Conservation (phyloP, 92 coral and sea anemone species). For the Galaxea fascicularis region DNA sequence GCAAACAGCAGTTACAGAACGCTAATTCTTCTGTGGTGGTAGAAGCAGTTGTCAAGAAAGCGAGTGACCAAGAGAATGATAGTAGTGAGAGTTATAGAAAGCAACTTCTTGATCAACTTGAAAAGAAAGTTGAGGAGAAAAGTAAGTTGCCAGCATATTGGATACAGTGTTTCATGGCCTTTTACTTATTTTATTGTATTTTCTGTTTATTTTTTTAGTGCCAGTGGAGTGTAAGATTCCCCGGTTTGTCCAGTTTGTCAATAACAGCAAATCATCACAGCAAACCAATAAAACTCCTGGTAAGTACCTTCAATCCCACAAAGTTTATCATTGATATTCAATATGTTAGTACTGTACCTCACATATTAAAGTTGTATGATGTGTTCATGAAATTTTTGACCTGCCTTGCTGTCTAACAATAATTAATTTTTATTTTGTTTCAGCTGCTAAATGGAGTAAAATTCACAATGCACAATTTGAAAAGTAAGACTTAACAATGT, state of each 20-base stretch:
- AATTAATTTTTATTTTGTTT: background rate
- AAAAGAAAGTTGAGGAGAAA: conserved; percentile 84
- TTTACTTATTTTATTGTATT: background rate
- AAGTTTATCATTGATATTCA: background rate
- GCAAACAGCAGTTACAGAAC: background rate
- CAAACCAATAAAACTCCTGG: conserved; percentile 62
- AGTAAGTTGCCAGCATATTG: conserved; percentile 40
- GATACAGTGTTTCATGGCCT: too few relatives aligned
- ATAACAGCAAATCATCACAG: background rate
- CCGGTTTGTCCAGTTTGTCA: conserved; percentile 61
- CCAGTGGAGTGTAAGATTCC: conserved; percentile 81
- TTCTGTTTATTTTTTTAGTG: conserved; percentile 18
- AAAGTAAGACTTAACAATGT: conserved; percentile 49
- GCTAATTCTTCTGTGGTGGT: background rate
- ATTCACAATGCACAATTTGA: conserved; percentile 70
- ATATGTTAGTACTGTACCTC: too few relatives aligned
- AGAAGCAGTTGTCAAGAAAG: background rate
- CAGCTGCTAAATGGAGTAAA: conserved; percentile 53
- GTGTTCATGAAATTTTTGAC: background rate
- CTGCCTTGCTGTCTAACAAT: background rate
- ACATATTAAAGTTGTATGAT: too few relatives aligned
- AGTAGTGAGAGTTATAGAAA: conserved; percentile 48
- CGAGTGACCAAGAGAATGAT: background rate
- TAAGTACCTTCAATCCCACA: background rate
- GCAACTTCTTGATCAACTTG: conserved; percentile 75